phyloP scores from a whole-genome alignment of 2,888 invertebrate genomes.

The Elmis aenea region DNA sequence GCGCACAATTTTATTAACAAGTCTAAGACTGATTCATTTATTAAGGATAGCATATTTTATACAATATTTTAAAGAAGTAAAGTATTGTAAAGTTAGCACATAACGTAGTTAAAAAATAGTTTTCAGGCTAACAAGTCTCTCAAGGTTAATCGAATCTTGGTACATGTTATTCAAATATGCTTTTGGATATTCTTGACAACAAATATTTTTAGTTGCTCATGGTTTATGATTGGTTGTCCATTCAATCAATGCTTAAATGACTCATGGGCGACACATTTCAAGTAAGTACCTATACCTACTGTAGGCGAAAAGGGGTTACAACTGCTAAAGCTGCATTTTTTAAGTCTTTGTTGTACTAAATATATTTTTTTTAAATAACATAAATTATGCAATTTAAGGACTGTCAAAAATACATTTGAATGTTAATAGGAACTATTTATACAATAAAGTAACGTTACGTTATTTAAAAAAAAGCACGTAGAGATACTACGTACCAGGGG shows the following conservation, averaged over 20 bases:
- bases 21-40: conserved; percentile 6
- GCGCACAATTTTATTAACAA: neutral
- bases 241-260: conserved; percentile 27
- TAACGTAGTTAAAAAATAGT: neutral
- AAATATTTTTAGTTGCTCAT: conserved; percentile 49
- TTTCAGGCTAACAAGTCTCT: conserved; percentile 4
- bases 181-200: neutral
- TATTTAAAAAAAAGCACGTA: too few relatives aligned
- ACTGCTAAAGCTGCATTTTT: too few relatives aligned
- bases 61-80: conserved; percentile 6
- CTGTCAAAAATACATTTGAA: too few relatives aligned
- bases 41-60: conserved; percentile 5
- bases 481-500: too few relatives aligned
- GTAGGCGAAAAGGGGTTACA: too few relatives aligned
- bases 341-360: too few relatives aligned
- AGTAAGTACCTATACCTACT: too few relatives aligned
- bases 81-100: neutral
- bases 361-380: too few relatives aligned
- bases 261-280: conserved; percentile 6
- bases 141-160: neutral
- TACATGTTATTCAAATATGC: conserved; percentile 4
- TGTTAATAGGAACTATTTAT: conserved; percentile 1
- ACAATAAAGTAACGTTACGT: too few relatives aligned
- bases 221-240: conserved; percentile 50
- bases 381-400: too few relatives aligned